phyloP scores from a whole-genome alignment of 2,797 vertebrate species.

The Botia almorhae region DNA sequence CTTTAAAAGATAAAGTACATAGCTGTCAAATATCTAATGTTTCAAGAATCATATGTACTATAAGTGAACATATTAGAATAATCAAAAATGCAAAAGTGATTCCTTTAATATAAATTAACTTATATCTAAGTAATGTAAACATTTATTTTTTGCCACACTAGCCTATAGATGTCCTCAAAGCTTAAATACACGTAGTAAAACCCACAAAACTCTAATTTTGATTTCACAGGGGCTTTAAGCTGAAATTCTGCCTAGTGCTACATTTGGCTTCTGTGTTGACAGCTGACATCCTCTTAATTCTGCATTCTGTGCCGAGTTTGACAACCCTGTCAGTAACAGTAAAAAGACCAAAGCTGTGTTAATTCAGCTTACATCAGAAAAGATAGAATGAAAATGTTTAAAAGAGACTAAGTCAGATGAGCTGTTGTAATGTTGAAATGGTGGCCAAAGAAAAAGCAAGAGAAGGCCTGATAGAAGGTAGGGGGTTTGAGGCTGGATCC shows the following conservation, averaged over 20 bases:
- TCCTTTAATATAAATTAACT: too few relatives aligned
- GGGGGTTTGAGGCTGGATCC: slow-evolving; percentile 6
- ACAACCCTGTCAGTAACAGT: slow-evolving; percentile 7
- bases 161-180: too few relatives aligned
- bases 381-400: slow-evolving; percentile 8
- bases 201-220: neutral
- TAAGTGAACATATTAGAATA: too few relatives aligned
- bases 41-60: neutral
- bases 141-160: too few relatives aligned
- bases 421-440: slow-evolving; percentile 23
- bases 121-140: too few relatives aligned
- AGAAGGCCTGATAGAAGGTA: slow-evolving; percentile 17
- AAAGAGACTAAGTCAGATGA: slow-evolving; percentile 3
- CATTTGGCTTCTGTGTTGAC: neutral
- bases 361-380: neutral
- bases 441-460: neutral
- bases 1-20: neutral
- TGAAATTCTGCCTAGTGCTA: neutral
- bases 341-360: neutral
- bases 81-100: too few relatives aligned
- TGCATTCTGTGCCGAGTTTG: neutral
- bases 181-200: too few relatives aligned
- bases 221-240: neutral
- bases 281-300: neutral
- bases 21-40: neutral